These are phyloP conservation scores for Stenolophus ochropezus DNA, from an alignment of 2,888 invertebrate species.

Conservation along the genomic window DNA sequence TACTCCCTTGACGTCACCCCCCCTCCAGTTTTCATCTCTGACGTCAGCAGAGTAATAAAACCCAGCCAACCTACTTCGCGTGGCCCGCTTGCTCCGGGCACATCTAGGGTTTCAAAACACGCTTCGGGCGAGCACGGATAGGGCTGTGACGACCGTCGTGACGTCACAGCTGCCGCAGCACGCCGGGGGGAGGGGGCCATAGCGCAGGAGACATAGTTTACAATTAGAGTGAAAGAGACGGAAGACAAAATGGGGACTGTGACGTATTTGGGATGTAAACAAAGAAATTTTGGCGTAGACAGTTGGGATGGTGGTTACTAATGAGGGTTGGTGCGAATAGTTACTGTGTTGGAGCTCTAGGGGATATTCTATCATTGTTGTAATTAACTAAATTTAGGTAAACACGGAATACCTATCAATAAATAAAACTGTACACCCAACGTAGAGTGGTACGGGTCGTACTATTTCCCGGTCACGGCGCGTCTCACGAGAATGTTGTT, in stretches of 20 bases:
- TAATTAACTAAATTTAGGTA: neutral
- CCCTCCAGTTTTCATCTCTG: neutral
- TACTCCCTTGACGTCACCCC: neutral
- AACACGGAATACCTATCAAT: too few species aligned
- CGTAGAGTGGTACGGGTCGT: too few species aligned
- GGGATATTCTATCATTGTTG: neutral
- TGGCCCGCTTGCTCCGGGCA: neutral
- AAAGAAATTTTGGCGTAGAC: neutral
- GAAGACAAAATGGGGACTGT: neutral
- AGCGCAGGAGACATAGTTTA: neutral
- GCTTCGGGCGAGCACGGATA: neutral
- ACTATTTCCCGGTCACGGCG: too few species aligned
- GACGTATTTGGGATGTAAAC: neutral
- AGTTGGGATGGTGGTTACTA: neutral
- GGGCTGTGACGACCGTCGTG: constrained; percentile 49
- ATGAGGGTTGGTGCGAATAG: neutral
- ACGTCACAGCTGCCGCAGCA: constrained; percentile 54
- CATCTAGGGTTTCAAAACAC: neutral
- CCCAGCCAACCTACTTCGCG: neutral
- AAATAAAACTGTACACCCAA: too few species aligned
- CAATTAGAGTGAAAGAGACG: neutral
- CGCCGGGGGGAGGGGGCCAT: neutral
- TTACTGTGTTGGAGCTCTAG: neutral
- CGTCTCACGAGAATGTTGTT: too few species aligned
- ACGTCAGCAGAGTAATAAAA: neutral